A percentile compares a stretch with the other conserved stretches of the same genome.
Conservation (phyloP, 2,888 invertebrate genomes). For the Meandrusa payeni region DNA sequence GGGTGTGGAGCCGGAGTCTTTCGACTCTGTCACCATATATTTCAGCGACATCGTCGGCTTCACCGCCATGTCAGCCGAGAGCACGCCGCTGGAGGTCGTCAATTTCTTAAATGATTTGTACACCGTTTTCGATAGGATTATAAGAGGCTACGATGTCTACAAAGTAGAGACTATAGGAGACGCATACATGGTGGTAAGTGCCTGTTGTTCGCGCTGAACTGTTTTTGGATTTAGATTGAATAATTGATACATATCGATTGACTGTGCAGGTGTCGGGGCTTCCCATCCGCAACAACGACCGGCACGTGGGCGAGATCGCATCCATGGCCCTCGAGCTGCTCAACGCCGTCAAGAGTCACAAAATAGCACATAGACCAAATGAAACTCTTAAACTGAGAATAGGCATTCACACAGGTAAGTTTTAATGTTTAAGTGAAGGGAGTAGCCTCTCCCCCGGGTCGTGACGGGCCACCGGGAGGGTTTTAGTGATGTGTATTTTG, state of each 20-base stretch:
- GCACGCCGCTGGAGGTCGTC: constrained; percentile 96
- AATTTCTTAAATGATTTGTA: constrained; percentile 98
- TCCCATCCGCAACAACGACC: constrained; percentile 90
- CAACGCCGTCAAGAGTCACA: constrained; percentile 91
- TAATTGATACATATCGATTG: too few relatives aligned
- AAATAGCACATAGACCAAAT: constrained; percentile 93
- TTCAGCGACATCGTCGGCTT: constrained; percentile 99
- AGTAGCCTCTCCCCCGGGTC: too few relatives aligned
- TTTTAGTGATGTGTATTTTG: too few relatives aligned
- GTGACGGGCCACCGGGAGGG: too few relatives aligned
- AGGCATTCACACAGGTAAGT: constrained; percentile 92
- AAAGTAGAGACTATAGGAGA: constrained; percentile 98
- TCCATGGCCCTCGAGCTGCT: constrained; percentile 95
- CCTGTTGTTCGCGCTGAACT: not conserved
- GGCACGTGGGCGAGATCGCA: constrained; percentile 95
- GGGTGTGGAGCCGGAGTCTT: constrained; percentile 95
- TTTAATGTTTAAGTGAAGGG: too few relatives aligned
- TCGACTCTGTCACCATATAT: constrained; percentile 96
- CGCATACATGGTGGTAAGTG: constrained; percentile 84
- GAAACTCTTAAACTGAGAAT: constrained; percentile 94
- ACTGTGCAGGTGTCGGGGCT: constrained; percentile 94
- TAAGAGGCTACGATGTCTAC: constrained; percentile 98
- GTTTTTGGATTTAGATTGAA: not conserved
- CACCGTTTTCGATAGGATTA: constrained; percentile 97
- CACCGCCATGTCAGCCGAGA: constrained; percentile 96